Evolutionary conservation across 2,888 invertebrate genomes (phyloP), one percentile per base, ranked within the genome.

Genomic region (Auanema sp.): DNA sequence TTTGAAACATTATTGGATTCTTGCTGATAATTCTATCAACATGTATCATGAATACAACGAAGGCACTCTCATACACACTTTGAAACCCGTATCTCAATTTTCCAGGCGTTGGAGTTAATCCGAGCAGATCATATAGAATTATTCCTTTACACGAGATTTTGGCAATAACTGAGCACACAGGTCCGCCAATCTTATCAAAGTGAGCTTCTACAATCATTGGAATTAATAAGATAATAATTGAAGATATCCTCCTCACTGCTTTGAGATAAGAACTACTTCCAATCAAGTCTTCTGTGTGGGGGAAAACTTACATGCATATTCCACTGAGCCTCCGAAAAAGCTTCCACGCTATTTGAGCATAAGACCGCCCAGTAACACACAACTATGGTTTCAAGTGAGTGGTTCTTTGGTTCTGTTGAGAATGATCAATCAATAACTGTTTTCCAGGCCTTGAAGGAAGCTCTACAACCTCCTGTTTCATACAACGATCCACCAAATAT

Each of bases 1-100:
- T 41, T 75, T 83, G 0, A 71, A 79, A 51, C 82, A 83, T 62
- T 84, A 83, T 60, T 83, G 83, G 83, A 66, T 81, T 53, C 70
- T 83, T 58, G 65, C 70, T 21, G 75, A 79, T 64, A 75, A 79
- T 58, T 71, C 69, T 41, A 76, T 83, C 53, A 68, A 69, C 41
- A 64, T 83, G 62, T 84, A 80, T 69, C 79, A 81, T 60, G 82
- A 83, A 59, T 77, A 78, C 59, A 76, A 69, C 23, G 79, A 79
- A 64, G 80, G 79, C 60, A 58, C 64, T 41, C 11, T 47, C 58
- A 33, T 54, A 14, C 16, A 43, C 23, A 25, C 16, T 33, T 41
- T 52, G 16, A 52, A 5, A 6, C 10, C 10, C 47, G 6, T 10
- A 18, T 21, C 3, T 47, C 47, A 5, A 16, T 47, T 5, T 50